Percentiles rank a stretch among this genome's conserved stretches.
These are phyloP conservation scores for Scaptomyza polygonia DNA, from an alignment of 2,888 invertebrate species.

Conservation along the genomic window DNA sequence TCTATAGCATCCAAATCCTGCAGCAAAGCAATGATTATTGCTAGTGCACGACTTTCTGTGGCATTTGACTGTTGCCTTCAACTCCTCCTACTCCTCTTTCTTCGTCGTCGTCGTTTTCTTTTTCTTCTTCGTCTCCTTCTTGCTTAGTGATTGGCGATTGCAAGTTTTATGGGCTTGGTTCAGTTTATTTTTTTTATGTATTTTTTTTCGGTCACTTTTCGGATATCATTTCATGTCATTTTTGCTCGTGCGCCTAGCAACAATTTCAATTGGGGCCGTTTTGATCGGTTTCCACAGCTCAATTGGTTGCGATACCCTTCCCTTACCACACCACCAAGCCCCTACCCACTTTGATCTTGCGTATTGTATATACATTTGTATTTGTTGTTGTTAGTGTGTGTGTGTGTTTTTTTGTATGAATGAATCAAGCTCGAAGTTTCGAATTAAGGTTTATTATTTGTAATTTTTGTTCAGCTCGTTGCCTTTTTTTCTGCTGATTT, in stretches of 20 bases:
- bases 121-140: conserved; percentile 23
- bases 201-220: conserved; percentile 43
- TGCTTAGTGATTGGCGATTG: conserved; percentile 53
- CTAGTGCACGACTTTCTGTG: conserved; percentile 72
- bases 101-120: conserved; percentile 20
- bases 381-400: conserved; percentile 20
- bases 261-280: conserved; percentile 67
- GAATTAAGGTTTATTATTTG: conserved; percentile 76
- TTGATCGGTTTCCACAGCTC: conserved; percentile 73
- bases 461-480: conserved; percentile 25
- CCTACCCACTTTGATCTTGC: conserved; percentile 29
- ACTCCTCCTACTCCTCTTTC: conserved; percentile 14
- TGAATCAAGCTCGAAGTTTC: conserved; percentile 73
- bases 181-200: conserved; percentile 7
- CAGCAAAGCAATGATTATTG: conserved; percentile 65
- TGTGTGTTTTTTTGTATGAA: conserved; percentile 62
- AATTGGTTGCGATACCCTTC: conserved; percentile 48
- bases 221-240: conserved; percentile 62
- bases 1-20: conserved; percentile 30
- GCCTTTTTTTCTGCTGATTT: conserved; percentile 67
- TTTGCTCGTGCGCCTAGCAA: conserved; percentile 62
- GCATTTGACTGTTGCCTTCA: conserved; percentile 56
- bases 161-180: conserved; percentile 57
- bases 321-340: not conserved
- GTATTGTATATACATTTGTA: conserved; percentile 38